Evolutionary conservation across 1,140 invertebrate genomes (phyloP).

Genomic region (Ruditapes philippinarum): DNA sequence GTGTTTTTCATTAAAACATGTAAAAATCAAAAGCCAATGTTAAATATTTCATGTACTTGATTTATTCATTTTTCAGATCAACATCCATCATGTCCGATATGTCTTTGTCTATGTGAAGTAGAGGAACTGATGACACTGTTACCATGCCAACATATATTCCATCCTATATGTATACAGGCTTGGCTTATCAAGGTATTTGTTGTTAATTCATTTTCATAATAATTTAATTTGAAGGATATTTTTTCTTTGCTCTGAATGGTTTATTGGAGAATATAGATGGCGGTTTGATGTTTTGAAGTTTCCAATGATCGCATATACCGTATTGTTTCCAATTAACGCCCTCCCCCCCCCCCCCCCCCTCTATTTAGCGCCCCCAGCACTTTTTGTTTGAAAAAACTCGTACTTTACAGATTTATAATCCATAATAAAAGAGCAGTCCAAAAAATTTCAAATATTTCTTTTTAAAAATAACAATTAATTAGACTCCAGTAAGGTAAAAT

Average conservation of each 20-base stretch:
- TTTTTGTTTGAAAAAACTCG: too few species aligned
- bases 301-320: not conserved
- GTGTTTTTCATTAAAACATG: too few species aligned
- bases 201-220: not conserved
- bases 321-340: not conserved
- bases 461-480: too few species aligned
- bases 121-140: conserved; percentile 67
- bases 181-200: conserved; percentile 73
- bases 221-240: not conserved
- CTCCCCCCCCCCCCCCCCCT: not conserved
- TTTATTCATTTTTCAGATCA: conserved; percentile 65
- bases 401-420: too few species aligned
- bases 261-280: not conserved
- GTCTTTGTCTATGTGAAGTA: conserved; percentile 67
- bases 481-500: too few species aligned
- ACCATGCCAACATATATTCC: conserved; percentile 75
- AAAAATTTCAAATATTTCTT: too few species aligned
- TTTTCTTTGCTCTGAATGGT: not conserved
- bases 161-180: conserved; percentile 74
- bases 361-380: not conserved
- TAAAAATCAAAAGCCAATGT: too few species aligned
- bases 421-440: too few species aligned
- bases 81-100: conserved; percentile 72
- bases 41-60: not conserved
- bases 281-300: not conserved